Base-by-base conservation (phyloP, 2,888 invertebrate species). In the Carterocephalus palaemon region DNA sequence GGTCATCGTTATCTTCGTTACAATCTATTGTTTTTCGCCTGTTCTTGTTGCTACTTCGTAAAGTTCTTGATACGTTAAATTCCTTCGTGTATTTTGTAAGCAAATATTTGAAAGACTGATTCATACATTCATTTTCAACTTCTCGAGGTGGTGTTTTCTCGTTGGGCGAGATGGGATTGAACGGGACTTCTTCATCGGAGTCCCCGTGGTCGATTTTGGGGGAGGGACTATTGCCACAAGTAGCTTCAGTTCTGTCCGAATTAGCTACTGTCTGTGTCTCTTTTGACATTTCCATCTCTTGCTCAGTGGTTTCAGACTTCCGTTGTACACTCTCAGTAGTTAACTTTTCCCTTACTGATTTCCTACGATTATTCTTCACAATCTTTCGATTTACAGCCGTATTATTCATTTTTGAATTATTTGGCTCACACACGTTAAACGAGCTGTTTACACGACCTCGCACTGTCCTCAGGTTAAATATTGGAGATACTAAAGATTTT, bases 141-240 rank as follows among this genome's bases (percentile, higher is more conserved):
- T 68, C 60, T 12, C 83, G 61, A 0, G 69, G 66, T 49, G 57
- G 39, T 1, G 73, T 45, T 1, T 42, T 46, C 56, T 70, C 52
- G 1, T 48, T 41, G 2, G 77, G 60, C 2, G 58, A 40, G n/a
- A 59, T 52, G 0, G 60, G 42, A 32, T 57, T 54, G 0, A 79
- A 81, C 0, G 82, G 81, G 6, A n/a, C n/a, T 0, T 47, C 41
- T 58, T 80, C 79, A 7, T 74, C 58, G 0, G 57, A 53, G 28
- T 71, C 68, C 0, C 75, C 76, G 19, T 81, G 81, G 1, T 64
- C 83, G 12, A 66, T 79, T 10, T 82, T 80, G 6, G 65, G 69
- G 0, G 57, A 62, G 26, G 24, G 17, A 19, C 9, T 15, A 6
- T 53, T 56, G 1, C 75, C 77, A n/a, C 62, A 38, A 2, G 76